phyloP scores from a whole-genome alignment of 2,113 vertebrate genomes.

The Gymnobelideus leadbeateri region DNA sequence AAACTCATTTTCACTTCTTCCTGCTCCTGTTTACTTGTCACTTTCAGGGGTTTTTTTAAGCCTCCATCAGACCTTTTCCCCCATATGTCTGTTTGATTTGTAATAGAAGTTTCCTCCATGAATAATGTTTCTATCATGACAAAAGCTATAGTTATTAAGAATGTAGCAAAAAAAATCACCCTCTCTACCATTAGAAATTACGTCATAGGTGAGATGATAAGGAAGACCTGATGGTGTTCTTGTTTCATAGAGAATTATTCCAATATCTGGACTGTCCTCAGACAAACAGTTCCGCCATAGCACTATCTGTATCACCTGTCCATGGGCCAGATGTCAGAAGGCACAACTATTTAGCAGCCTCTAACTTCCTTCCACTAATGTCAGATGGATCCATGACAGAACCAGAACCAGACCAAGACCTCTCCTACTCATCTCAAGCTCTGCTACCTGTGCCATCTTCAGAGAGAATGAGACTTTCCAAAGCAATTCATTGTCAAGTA shows the following conservation, averaged over 20 bases:
- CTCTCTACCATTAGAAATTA: background rate
- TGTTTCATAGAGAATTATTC: background rate
- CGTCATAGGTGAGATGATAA: background rate
- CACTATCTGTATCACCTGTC: background rate
- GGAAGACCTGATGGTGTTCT: background rate
- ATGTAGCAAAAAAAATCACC: background rate
- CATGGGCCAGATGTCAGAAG: background rate
- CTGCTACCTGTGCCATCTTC: background rate
- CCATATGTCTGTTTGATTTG: background rate
- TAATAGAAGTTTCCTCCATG: background rate
- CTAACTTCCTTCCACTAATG: background rate
- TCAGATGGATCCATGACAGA: background rate
- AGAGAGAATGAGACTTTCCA: background rate
- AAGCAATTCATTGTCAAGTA: background rate
- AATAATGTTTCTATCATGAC: background rate
- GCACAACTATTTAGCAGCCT: background rate
- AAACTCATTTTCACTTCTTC: background rate
- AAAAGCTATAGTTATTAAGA: background rate
- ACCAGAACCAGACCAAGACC: background rate
- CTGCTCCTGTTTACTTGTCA: background rate
- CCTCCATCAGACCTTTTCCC: background rate
- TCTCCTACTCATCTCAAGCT: background rate
- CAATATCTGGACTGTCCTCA: background rate
- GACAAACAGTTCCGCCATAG: background rate
- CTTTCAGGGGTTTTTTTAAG: conserved; percentile 1